Evolutionary conservation across 1,140 invertebrate genomes (phyloP), one percentile per base, ranked within the genome.

Genomic region (Drosophila albomicans): DNA sequence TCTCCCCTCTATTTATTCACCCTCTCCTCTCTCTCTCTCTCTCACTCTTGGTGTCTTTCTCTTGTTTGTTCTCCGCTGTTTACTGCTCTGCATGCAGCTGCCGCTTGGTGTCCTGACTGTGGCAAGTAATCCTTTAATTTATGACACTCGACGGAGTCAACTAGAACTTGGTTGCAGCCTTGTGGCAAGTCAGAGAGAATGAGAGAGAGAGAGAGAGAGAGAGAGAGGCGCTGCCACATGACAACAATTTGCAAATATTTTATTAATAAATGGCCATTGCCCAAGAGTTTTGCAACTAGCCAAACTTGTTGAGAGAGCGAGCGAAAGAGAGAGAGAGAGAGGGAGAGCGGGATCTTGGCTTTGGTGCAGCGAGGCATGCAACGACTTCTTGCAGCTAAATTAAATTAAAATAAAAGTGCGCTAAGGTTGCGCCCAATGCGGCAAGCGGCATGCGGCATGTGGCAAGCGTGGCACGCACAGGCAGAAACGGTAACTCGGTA

Each of bases 191-290:
- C 58, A 25, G 20, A 4, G 20, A 25, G 16, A 20, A 2, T 2
- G 16, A 28, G 28, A 16, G 32, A 32, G 30, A 0, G 32, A 35
- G 28, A 16, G 32, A 32, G 30, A 0, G 32, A 35, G 35, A 13
- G 41, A 13, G 30, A 62, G 32, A 57, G 48, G 66, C 25, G 64
- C 45, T 57, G 78, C 62, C 81, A 86, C 81, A 90, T 81, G 85
- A 85, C 81, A 89, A 90, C 85, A 89, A 89, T 89, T 89, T 89
- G 85, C 85, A 85, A 89, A 85, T 90, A 85, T 89, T 89, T 89
- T 89, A 90, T 89, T 89, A 89, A 89, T 90, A 85, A 89, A 89
- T 89, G 86, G 71, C 58, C 86, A 81, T 82, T 88, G 82, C 69
- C 67, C 54, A 56, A 65, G 48, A 54, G 54, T 46, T 32, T 30